Percentiles rank a stretch among this genome's conserved stretches.
These are phyloP conservation scores for Harlomillsia oculata DNA, from an alignment of 1,140 invertebrate species.

Conservation along the genomic window DNA sequence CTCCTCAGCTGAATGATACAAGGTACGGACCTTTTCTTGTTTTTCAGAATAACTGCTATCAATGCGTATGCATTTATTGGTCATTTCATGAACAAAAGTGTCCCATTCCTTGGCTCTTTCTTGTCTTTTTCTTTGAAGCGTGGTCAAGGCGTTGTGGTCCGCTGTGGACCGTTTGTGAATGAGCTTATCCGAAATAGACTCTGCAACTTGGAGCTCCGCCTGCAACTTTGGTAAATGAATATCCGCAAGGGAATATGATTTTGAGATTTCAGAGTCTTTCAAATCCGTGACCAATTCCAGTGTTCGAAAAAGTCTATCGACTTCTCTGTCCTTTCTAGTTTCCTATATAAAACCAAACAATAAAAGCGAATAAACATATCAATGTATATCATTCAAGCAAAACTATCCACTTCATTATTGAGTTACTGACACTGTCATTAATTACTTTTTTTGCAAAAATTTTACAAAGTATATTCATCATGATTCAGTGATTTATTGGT, in stretches of 20 bases:
- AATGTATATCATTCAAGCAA: constrained; percentile 6
- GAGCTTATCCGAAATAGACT: constrained; percentile 45
- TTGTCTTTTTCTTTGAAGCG: constrained; percentile 44
- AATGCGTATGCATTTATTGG: constrained; percentile 58
- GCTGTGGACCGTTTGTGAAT: constrained; percentile 35
- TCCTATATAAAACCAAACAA: constrained; percentile 44
- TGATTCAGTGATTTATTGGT: no score
- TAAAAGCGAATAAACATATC: not conserved
- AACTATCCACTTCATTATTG: not conserved
- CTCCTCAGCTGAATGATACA: constrained; percentile 60
- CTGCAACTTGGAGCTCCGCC: constrained; percentile 55
- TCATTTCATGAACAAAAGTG: constrained; percentile 64
- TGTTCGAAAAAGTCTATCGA: constrained; percentile 63
- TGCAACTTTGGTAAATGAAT: constrained; percentile 52
- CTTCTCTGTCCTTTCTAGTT: constrained; percentile 63
- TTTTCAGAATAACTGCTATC: constrained; percentile 67
- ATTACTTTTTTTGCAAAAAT: no score
- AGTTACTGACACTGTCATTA: no score
- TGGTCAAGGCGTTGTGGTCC: constrained; percentile 44
- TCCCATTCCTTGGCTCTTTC: constrained; percentile 55
- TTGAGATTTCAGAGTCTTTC: constrained; percentile 57
- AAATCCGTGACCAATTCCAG: constrained; percentile 67
- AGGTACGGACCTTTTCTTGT: constrained; percentile 61
- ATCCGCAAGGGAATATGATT: constrained; percentile 50
- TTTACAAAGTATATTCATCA: no score